Evolutionary conservation across 2,888 invertebrate species (phyloP), one percentile per base, ranked within the genome.

Genomic region (Microchrysa polita): DNA sequence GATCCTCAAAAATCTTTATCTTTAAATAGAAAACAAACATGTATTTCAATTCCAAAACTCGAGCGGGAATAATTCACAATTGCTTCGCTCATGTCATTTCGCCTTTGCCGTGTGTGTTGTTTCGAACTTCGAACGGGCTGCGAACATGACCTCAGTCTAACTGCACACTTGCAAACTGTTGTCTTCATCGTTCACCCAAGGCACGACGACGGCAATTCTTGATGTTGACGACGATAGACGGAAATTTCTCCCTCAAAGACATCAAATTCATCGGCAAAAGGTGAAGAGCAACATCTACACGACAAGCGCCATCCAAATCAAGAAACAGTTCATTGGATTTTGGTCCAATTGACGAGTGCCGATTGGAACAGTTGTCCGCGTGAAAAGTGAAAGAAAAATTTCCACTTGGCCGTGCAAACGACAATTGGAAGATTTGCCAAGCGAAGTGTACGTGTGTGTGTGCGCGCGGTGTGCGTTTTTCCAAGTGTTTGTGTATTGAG

Each of bases 151-250:
- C 61, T 4, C 10, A 4, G 12, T 48, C 48, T 48, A 40, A 16
- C 40, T 60, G 40, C 61, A 61, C 61, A 61, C 61, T 59, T 22
- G 10, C 23, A 59, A n/a, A 60, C 60, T 2, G n/a, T 12, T 5
- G 2, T 60, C 42, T 20, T 48, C 1, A 65, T 48, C 48, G 48
- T 48, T 48, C 48, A n/a, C 16, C 48, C 7, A 42, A 12, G 48
- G 14, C 48, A 12, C 44, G 42, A 65, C 65, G 20, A 65, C 65
- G 65, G 22, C 48, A 2, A 48, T 65, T 44, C 44, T 65, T 44
- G 65, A 65, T 65, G 65, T 65, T 65, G 65, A 65, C 65, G 65
- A 65, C 65, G 65, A 48, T 12, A 44, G 22, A 65, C 65, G 65
- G 65, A 65, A 22, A 22, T 65, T 44, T 48, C 44, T 44, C 16